Percentiles rank a stretch among this genome's conserved stretches.
Conservation (phyloP, 2,797 vertebrate genomes). For the Poeciliopsis infans region DNA sequence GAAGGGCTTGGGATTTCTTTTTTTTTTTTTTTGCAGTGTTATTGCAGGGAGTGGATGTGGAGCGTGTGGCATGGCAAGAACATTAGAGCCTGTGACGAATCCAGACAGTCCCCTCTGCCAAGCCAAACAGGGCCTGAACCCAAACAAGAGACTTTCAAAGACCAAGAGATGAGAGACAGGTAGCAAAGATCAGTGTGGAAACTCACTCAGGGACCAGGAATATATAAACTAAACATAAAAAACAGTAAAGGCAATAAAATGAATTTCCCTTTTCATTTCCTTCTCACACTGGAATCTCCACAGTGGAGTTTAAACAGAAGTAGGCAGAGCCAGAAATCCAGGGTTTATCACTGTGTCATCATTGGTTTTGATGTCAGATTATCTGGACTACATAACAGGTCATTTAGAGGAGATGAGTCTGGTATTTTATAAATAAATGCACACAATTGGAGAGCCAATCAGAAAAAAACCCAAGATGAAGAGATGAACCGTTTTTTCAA, state of each 20-base stretch:
- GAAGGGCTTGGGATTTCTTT: conserved; percentile 39
- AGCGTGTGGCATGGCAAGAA: conserved; percentile 72
- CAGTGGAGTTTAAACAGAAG: conserved; percentile 43
- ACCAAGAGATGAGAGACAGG: conserved; percentile 67
- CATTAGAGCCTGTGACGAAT: conserved; percentile 69
- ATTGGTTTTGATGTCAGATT: conserved; percentile 1
- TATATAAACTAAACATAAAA: conserved; percentile 45
- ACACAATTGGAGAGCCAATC: not conserved
- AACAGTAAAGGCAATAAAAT: conserved; percentile 49
- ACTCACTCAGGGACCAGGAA: conserved; percentile 44
- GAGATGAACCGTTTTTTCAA: not conserved
- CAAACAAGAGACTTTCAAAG: conserved; percentile 56
- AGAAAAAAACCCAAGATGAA: not conserved
- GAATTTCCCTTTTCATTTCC: conserved; percentile 63
- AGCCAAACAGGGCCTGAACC: conserved; percentile 71
- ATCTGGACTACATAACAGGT: not conserved
- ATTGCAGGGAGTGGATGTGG: conserved; percentile 64
- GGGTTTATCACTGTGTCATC: conserved; percentile 53
- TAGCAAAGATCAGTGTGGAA: conserved; percentile 65
- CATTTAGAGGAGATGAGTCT: not conserved
- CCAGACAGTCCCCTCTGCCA: conserved; percentile 72
- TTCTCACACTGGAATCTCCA: conserved; percentile 43
- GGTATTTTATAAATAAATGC: not conserved
- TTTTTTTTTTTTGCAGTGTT: conserved; percentile 48
- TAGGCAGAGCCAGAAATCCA: conserved; percentile 24